Conservation (phyloP, 2,888 invertebrate species). For the Latrodectus hesperus region DNA sequence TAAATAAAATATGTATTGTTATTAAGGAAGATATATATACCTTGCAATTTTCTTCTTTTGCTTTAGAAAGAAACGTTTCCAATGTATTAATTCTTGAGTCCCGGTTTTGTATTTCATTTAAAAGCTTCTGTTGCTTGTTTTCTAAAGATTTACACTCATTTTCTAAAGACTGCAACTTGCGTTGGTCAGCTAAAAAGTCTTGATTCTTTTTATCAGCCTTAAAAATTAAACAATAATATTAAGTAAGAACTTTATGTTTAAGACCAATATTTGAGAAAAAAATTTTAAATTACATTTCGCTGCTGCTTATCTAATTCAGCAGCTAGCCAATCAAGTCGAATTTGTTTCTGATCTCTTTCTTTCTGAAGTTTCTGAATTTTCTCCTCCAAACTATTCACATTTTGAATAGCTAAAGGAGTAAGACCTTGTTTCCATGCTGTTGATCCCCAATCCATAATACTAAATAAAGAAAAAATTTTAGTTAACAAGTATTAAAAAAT, state of each 20-base stretch:
- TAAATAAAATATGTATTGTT: background rate
- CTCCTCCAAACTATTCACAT: constrained; percentile 58
- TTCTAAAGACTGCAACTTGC: constrained; percentile 36
- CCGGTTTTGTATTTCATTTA: constrained; percentile 43
- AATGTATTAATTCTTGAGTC: constrained; percentile 43
- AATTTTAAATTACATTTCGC: constrained; percentile 39
- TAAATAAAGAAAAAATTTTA: background rate
- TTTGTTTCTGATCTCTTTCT: constrained; percentile 60
- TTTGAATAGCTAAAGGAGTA: constrained; percentile 60
- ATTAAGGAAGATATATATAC: background rate
- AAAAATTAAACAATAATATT: background rate
- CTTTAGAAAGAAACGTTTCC: constrained; percentile 42
- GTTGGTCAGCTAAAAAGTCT: constrained; percentile 8
- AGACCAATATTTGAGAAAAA: background rate
- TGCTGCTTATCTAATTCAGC: constrained; percentile 58
- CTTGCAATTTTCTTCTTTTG: constrained; percentile 49
- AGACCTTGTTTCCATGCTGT: constrained; percentile 62
- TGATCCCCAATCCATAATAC: constrained; percentile 65
- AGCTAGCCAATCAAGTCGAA: constrained; percentile 50
- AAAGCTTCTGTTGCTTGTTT: constrained; percentile 46
- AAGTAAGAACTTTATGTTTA: background rate
- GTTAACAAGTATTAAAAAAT: background rate
- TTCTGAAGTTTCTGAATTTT: constrained; percentile 57
- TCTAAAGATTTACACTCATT: constrained; percentile 42
- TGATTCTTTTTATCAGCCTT: constrained; percentile 57